Base-by-base conservation (phyloP, 1,140 invertebrate species). In the Nasonia giraulti region DNA sequence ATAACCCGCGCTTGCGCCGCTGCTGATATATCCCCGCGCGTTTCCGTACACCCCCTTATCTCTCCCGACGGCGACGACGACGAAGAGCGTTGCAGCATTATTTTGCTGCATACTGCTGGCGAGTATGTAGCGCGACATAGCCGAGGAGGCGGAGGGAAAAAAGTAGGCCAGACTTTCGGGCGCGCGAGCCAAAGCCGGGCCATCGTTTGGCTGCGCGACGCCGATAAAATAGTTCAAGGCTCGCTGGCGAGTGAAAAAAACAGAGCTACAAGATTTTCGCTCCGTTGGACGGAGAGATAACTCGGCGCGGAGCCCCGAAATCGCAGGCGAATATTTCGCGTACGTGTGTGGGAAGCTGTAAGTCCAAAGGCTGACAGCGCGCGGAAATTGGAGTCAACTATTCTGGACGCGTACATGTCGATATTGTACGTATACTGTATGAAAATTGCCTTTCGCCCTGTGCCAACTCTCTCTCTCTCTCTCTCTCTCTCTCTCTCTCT, bases 181-280 rank as follows among this genome's bases (percentile, higher is more conserved):
- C 12, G 23, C 69, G 8, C 6, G 14, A n/a, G 55, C 55, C 55
- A 62, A 62, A 62, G 55, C 55, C 55, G 31, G 69, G 12, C 11
- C 69, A 40, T 23, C 75, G 44, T 55, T 76, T 55, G 47, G 44
- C 20, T 77, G 47, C n/a, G 73, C 75, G 33, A 14, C 75, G 27
- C 14, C 47, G 40, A 77, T 77, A 77, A 55, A 77, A 77, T 55
- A 27, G 44, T 77, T 50, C 75, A 77, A 77, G 75, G n/a, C 40
- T 50, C 47, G 27, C 8, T 17, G 23, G 23, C 68, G 10, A 14
- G 10, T 8, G 27, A 37, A 71, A 71, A 44, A 75, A 44, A 44
- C 14, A 75, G 2, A 40, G 73, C 11, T 33, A 71, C 31, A 71
- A 71, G 31, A 71, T 27, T 71, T 69, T 71, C 68, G 23, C 68